These are phyloP conservation scores for Numenius arquata DNA, from an alignment of 2,113 vertebrate species.

Conservation along the genomic window DNA sequence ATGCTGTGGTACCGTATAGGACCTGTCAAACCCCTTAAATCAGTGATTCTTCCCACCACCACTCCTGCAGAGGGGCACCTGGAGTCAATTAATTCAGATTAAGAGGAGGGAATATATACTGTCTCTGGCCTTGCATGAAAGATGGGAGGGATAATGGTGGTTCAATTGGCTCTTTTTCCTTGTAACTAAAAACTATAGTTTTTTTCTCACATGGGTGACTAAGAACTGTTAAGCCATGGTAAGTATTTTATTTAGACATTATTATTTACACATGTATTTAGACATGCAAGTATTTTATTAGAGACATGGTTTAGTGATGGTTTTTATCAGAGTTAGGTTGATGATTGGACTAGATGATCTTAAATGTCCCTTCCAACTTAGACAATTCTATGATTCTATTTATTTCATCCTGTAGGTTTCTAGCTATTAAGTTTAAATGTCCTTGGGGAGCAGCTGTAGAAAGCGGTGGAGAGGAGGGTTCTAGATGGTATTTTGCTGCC, in stretches of 20 bases:
- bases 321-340: no score
- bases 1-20: neutral
- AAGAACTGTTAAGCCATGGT: neutral
- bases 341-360: no score
- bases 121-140: neutral
- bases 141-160: neutral
- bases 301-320: no score
- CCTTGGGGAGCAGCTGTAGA: neutral
- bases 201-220: neutral
- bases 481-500: neutral
- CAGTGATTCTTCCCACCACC: neutral
- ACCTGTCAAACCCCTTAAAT: slow-evolving; percentile 16
- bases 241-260: neutral
- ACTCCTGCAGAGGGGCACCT: neutral
- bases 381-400: neutral
- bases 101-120: neutral
- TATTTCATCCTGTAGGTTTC: neutral
- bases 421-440: neutral
- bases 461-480: neutral
- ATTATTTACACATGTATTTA: no score
- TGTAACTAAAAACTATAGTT: neutral
- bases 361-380: no score
- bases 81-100: neutral
- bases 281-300: no score
- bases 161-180: neutral